Base-by-base conservation (phyloP, 1,140 invertebrate genomes). In the Pseudomyrmex cubaensis region DNA sequence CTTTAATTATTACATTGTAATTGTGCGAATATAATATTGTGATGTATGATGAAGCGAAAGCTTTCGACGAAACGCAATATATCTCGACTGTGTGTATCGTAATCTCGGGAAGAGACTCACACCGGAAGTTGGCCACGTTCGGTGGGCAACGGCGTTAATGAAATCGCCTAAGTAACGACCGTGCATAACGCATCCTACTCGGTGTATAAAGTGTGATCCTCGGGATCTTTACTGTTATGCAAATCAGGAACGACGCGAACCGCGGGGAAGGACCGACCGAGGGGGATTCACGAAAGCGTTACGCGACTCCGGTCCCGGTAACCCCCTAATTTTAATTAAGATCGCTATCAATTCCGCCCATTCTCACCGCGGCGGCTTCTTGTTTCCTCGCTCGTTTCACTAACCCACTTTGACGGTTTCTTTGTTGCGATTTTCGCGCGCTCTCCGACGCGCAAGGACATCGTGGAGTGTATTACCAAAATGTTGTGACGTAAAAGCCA, bases 301-400 rank as follows among this genome's bases (percentile, higher is more conserved):
- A 83, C 85, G 80, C 59, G 76, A 83, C 52, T 54, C 20, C 56
- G 66, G 10, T 22, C 61, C 70, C 64, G 77, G 50, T 67, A 73
- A 85, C 63, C 54, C 78, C 44, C 54, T 88, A 87, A 87, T 85
- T 88, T 87, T 88, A 87, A 88, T 88, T 87, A 84, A 87, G 82
- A 88, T 87, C 75, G 10, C 59, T 85, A 87, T 84, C 86, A 80
- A 74, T 87, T 78, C 52, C 56, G 63, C 7, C 52, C 59, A 61
- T 59, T 74, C 50, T 82, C 20, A 74, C 46, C 52, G 59, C 20
- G 20, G 15, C 50, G 22, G 5, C 35, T 85, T 50, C 56, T 59
- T 50, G 54, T 82, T 72, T 74, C 70, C 77, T 13, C 56, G 54
- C n/a, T 64, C 63, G 25, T 78, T 84, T 84, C 54, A 25, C 46